These are phyloP conservation scores for Amazona vittata DNA, from an alignment of 2,113 vertebrate genomes.

Conservation along the genomic window DNA sequence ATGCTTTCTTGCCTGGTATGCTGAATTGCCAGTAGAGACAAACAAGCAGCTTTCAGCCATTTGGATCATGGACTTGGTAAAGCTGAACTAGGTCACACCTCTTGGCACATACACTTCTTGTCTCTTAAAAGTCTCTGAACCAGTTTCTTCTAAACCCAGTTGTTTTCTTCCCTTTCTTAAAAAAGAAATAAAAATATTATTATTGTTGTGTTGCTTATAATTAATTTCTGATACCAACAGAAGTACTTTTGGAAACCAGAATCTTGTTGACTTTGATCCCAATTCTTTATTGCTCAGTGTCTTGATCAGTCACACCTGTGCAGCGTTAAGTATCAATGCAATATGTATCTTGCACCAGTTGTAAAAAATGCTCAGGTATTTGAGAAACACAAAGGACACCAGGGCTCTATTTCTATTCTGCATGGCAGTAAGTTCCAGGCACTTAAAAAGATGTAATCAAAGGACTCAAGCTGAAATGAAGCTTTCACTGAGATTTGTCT, in stretches of 20 bases:
- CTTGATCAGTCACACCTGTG: neutral
- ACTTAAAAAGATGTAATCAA: neutral
- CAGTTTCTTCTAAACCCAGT: neutral
- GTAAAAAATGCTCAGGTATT: neutral
- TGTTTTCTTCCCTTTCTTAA: neutral
- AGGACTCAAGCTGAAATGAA: neutral
- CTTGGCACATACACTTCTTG: neutral
- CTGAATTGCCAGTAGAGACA: neutral
- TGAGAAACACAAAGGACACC: neutral
- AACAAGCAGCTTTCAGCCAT: neutral
- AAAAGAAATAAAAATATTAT: neutral
- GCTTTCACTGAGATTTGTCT: neutral
- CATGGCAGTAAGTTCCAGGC: neutral
- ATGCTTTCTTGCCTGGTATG: neutral
- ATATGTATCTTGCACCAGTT: neutral
- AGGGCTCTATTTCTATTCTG: neutral
- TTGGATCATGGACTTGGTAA: neutral
- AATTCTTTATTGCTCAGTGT: neutral
- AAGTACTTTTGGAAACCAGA: neutral
- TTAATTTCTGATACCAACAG: neutral
- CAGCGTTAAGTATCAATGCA: neutral
- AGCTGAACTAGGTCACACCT: neutral
- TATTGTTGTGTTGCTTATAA: neutral
- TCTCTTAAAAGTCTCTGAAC: neutral
- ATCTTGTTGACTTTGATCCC: neutral